phyloP scores from a whole-genome alignment of 2,113 vertebrate species.

The Eudyptes chrysolophus region DNA sequence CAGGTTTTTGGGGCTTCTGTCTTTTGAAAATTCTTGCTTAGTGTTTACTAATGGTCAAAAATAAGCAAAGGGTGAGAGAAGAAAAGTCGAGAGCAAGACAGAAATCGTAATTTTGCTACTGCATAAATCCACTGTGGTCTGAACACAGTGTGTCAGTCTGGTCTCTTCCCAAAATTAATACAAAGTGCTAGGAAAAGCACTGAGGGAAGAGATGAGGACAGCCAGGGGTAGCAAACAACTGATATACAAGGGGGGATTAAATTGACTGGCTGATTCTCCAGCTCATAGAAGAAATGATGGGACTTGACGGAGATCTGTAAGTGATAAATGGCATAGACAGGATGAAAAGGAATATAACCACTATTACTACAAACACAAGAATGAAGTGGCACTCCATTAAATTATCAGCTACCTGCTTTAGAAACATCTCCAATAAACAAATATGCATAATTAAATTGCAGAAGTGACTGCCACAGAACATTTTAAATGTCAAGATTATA shows the following conservation, averaged over 20 bases:
- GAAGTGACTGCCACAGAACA: neutral
- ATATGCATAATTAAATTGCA: neutral
- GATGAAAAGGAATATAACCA: neutral
- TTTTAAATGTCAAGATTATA: neutral
- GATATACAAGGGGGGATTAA: neutral
- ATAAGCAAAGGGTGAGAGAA: neutral
- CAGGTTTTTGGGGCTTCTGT: neutral
- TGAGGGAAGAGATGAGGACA: neutral
- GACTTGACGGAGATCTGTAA: neutral
- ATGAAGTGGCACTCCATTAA: slow-evolving; percentile 13
- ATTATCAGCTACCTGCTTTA: slow-evolving; percentile 25
- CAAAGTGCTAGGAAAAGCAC: neutral
- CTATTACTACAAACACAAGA: neutral
- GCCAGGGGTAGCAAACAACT: neutral
- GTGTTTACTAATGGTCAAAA: neutral
- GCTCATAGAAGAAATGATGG: neutral
- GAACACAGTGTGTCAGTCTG: fast-evolving
- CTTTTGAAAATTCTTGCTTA: neutral
- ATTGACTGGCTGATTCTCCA: neutral
- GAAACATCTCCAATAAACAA: slow-evolving; percentile 24
- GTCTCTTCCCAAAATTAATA: neutral
- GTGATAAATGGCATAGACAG: neutral
- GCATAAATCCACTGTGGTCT: neutral
- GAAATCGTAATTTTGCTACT: neutral
- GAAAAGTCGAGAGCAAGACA: neutral